Base-by-base conservation (phyloP, 1,140 invertebrate genomes). In the Sinonovacula constricta region DNA sequence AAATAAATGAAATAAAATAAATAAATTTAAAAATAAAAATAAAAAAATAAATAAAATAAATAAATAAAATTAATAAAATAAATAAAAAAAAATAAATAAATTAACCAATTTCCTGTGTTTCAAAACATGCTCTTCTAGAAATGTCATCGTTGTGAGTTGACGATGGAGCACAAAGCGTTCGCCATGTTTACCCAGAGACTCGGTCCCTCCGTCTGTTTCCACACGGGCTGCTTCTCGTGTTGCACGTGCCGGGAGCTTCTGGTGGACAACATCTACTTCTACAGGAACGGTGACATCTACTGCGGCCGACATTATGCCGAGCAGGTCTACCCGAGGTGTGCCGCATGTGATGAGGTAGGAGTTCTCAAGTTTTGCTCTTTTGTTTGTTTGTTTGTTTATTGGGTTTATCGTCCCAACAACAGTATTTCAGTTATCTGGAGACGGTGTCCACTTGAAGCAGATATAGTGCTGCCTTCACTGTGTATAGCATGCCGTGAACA, bases 191-290 rank as follows among this genome's bases (percentile, higher is more conserved):
- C 97, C 1, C 94, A 95, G 10, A 92, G 97, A 36, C 94, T 96
- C 7, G 83, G 83, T 0, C 95, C 96, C 0, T 94, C 95, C 0
- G 93, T 94, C 28, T 94, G 95, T 81, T 98, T 96, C 96, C 96
- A 97, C 92, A 97, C 97, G 12, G 95, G 94, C 57, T 99, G 98
- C 92, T 99, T 99, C 92, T 93, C 94, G 24, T 99, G 98, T 92
- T 93, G 92, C 87, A 94, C 96, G 18, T 99, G 98, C 92, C 93
- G 95, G 81, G 97, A 99, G 91, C 93, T 99, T 22, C 94, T 99
- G 18, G 97, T 99, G 18, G 98, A 99, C 92, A 94, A 99, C 82
- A 98, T 99, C 88, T 99, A 99, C 92, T 99, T 98, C 91, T 96
- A 94, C 88, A 93, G 96, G 81, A 94, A 95, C 79, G 88, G 88